These are phyloP conservation scores for Rutpela maculata DNA, from an alignment of 2,888 invertebrate species.

Conservation along the genomic window DNA sequence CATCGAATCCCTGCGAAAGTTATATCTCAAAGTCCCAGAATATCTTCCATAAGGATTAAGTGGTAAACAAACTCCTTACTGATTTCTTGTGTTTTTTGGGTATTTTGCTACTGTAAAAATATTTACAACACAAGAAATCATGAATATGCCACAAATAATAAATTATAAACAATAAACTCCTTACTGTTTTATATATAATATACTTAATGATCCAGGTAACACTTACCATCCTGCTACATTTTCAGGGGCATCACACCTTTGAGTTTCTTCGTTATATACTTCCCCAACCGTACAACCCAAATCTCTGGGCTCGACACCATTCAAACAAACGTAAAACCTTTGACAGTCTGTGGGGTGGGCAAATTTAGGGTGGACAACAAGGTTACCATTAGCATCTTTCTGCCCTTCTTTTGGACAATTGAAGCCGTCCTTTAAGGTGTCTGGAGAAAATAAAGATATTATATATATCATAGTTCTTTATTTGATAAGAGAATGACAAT, in stretches of 20 bases:
- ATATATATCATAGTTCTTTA: too few relatives aligned
- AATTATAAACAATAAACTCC: too few relatives aligned
- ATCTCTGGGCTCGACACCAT: slow-evolving; percentile 90
- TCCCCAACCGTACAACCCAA: slow-evolving; percentile 90
- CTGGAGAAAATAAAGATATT: slow-evolving; percentile 72
- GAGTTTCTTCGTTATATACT: slow-evolving; percentile 92
- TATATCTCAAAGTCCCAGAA: too few relatives aligned
- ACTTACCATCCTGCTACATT: slow-evolving; percentile 92
- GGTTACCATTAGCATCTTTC: slow-evolving; percentile 82
- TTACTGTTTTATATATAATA: too few relatives aligned
- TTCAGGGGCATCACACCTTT: slow-evolving; percentile 92
- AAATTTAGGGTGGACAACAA: slow-evolving; percentile 89
- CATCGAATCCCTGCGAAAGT: too few relatives aligned
- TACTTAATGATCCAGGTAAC: not conserved
- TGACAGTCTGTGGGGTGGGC: slow-evolving; percentile 92
- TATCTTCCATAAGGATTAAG: too few relatives aligned
- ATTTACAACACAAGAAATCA: too few relatives aligned
- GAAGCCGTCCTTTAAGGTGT: slow-evolving; percentile 88
- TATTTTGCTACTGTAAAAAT: too few relatives aligned
- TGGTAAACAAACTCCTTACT: too few relatives aligned
- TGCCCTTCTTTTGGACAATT: slow-evolving; percentile 85
- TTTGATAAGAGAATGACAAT: too few relatives aligned
- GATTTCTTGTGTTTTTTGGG: too few relatives aligned
- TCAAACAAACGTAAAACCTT: slow-evolving; percentile 93
- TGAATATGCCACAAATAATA: too few relatives aligned